These are phyloP conservation scores for Schizopygopsis pylzovi DNA, from an alignment of 2,797 vertebrate genomes.

Conservation along the genomic window DNA sequence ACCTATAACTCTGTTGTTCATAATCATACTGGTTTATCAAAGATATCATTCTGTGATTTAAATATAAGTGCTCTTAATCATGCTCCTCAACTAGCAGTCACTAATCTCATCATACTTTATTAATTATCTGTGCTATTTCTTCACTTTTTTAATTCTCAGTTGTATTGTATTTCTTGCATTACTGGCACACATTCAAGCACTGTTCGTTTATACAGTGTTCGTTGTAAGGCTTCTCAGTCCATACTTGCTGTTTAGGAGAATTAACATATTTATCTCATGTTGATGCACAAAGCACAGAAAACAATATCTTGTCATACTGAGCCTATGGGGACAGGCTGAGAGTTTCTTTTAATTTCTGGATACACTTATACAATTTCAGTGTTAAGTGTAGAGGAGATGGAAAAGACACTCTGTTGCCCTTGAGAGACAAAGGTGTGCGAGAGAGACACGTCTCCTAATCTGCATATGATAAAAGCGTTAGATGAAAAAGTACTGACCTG, in stretches of 20 bases:
- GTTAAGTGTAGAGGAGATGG: constrained; percentile 6
- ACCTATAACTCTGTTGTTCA: background rate
- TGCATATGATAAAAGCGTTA: constrained; percentile 25
- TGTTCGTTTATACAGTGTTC: background rate
- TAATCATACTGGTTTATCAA: background rate
- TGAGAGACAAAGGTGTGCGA: constrained; percentile 1
- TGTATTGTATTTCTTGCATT: background rate
- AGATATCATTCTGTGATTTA: background rate
- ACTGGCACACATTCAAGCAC: background rate
- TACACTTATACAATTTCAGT: constrained; percentile 22
- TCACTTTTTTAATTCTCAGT: background rate
- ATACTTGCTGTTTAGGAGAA: background rate
- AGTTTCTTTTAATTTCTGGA: background rate
- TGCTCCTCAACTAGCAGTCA: background rate
- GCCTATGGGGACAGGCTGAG: background rate
- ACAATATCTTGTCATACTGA: background rate
- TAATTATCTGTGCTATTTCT: background rate
- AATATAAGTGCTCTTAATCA: background rate
- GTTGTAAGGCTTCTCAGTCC: too few species aligned
- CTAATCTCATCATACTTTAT: background rate
- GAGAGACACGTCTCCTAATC: background rate
- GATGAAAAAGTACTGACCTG: constrained; percentile 83
- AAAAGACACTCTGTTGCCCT: constrained; percentile 16
- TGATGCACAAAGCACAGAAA: background rate
- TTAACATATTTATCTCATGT: background rate